Evolutionary conservation across 2,888 invertebrate species (phyloP), one percentile per base, ranked within the genome.

Genomic region (Tenthredo mesomela): DNA sequence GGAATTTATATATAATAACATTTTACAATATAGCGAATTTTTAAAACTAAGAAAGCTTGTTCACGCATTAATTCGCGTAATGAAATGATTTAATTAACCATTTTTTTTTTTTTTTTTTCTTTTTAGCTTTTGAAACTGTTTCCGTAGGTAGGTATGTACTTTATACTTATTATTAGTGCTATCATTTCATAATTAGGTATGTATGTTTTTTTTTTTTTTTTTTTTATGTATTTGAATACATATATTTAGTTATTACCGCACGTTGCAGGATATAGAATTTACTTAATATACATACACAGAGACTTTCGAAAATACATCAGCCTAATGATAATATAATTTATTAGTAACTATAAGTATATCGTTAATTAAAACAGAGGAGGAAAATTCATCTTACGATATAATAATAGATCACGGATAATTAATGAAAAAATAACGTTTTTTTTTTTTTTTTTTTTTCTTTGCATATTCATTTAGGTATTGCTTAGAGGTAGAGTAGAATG

Each of bases 1-100:
- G 78, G 78, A 78, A 61, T 84, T 77, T 75, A 40, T 84, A 84
- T 61, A 61, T 61, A 61, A 61, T 61, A 61, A 61, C 61, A 25
- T 61, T 61, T 61, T 61, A 61, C 21, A 61, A 61, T 61, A 61
- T 61, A 61, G 61, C 61, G 47, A 61, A 61, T 61, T 61, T 21
- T 61, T 61, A 61, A 61, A 61, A 61, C 61, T 61, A 61, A 61
- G 25, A 61, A 61, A 61, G 61, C 61, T 61, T 61, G 61, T 61
- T 54, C 54, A 54, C 54, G 54, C 54, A n/a, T n/a, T n/a, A n/a
- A 54, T n/a, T 54, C n/a, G 54, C 54, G 54, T n/a, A n/a, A 54
- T 54, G 54, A n/a, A 54, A 54, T 54, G n/a, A 54, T 54, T 50
- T 5, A 5, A 12, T 29, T 65, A 25, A 29, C 29, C 9, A 65